Base-by-base conservation (phyloP, 2,888 invertebrate genomes). In the Sinopyrophorus schimmeli region DNA sequence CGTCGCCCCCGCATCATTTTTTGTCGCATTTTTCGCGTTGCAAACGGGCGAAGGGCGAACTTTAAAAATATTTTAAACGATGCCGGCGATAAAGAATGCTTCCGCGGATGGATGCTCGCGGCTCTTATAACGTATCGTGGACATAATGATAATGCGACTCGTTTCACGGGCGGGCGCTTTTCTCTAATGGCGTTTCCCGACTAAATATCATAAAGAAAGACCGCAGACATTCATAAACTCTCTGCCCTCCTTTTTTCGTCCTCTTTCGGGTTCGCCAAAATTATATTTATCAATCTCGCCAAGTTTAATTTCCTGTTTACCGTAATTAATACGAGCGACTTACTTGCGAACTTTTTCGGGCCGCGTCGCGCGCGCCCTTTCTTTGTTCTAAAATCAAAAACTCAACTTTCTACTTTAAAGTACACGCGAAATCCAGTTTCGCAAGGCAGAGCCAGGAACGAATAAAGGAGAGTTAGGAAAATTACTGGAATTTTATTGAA, bases 101-200 rank as follows among this genome's bases (percentile, higher is more conserved):
- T 44, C 47, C 35, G 44, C 48, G 54, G 57, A 58, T 59, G 53
- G 53, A 52, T 54, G 55, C 48, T 44, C 40, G 32, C 34, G 35
- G 28, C 39, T 49, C 43, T 51, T 51, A 47, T 47, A 51, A 47
- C 51, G 31, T 51, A 51, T 41, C 44, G 57, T 46, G 26, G 57
- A 52, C 54, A 52, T 63, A 63, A 66, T 61, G 63, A 61, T 64
- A 64, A 65, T 65, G 62, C 55, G 53, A 57, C 58, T 64, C 63
- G 61, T 64, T 63, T 66, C 60, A 63, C 61, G 59, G 60, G 53
- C 58, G 58, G 55, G 55, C 60, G 61, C 61, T 58, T 59, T 53
- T 57, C 57, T 51, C 58, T 65, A 65, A 65, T 63, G 60, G 61
- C 55, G 41, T 53, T 55, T 55, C 56, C n/a, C 55, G 47, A 53